phyloP scores from a whole-genome alignment of 2,888 invertebrate genomes.

The Sturmia bella region DNA sequence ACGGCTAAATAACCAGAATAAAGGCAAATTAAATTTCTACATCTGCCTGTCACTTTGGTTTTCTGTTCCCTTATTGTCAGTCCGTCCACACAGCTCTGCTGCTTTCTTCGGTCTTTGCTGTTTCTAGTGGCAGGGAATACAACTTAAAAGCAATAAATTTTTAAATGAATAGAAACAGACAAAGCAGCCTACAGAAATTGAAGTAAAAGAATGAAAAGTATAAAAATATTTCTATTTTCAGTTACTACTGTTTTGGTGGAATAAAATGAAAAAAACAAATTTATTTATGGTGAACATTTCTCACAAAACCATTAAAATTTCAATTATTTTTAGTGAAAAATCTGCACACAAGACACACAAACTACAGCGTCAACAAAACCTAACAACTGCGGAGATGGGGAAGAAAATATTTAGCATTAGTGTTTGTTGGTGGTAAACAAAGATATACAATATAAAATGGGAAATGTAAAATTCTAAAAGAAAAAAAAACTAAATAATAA shows the following conservation, averaged over 20 bases:
- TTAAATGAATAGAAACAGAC: constrained; percentile 27
- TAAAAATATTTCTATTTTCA: background rate
- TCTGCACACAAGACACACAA: constrained; percentile 39
- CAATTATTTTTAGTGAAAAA: constrained; percentile 67
- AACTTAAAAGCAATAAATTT: constrained; percentile 56
- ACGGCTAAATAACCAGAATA: constrained; percentile 43
- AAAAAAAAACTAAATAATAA: constrained; percentile 18
- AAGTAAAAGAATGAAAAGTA: constrained; percentile 31
- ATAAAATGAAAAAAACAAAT: constrained; percentile 63
- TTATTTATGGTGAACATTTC: constrained; percentile 68
- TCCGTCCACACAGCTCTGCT: background rate
- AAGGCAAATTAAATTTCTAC: constrained; percentile 49
- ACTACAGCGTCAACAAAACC: constrained; percentile 9
- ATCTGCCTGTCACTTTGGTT: constrained; percentile 35
- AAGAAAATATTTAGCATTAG: background rate
- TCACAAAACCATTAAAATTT: constrained; percentile 70
- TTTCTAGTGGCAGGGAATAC: constrained; percentile 2
- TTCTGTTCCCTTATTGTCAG: background rate
- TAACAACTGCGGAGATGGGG: background rate
- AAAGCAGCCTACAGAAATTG: constrained; percentile 28
- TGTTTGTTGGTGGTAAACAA: background rate
- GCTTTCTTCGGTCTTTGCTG: background rate
- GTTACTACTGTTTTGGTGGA: constrained; percentile 1
- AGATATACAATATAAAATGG: background rate
- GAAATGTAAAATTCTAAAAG: constrained; percentile 25